phyloP scores from a whole-genome alignment of 1,140 invertebrate species.

The Spodoptera litura region DNA sequence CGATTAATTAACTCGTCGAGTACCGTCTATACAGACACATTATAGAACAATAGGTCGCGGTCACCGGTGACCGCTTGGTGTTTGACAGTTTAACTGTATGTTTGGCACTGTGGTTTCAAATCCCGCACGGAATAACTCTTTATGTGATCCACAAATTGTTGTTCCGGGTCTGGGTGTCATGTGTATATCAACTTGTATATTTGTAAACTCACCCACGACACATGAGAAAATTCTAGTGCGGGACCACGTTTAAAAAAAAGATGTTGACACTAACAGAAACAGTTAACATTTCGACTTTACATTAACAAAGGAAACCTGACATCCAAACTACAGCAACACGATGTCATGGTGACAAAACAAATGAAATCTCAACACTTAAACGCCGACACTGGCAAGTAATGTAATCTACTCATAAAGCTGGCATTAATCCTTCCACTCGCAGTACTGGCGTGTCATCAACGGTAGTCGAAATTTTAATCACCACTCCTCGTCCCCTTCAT shows the following conservation, averaged over 20 bases:
- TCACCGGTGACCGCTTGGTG: too few relatives aligned
- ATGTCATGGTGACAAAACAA: constrained; percentile 48
- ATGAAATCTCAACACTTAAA: constrained; percentile 71
- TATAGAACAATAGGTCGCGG: too few relatives aligned
- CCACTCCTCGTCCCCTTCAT: constrained; percentile 57
- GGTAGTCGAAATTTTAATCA: constrained; percentile 85
- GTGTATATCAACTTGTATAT: too few relatives aligned
- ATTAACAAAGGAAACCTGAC: not conserved
- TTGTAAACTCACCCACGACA: too few relatives aligned
- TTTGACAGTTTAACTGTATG: too few relatives aligned
- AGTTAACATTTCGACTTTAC: not conserved
- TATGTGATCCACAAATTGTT: too few relatives aligned
- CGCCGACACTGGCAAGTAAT: constrained; percentile 70
- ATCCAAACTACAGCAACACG: constrained; percentile 9
- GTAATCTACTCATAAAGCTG: constrained; percentile 84
- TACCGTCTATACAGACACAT: too few relatives aligned
- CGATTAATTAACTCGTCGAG: too few relatives aligned
- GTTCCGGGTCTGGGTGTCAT: too few relatives aligned
- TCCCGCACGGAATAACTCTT: too few relatives aligned
- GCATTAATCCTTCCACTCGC: constrained; percentile 81
- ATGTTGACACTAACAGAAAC: not conserved
- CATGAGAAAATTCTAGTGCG: too few relatives aligned
- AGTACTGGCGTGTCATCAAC: constrained; percentile 83
- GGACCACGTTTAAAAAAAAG: not conserved
- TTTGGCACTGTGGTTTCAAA: too few relatives aligned